Percentiles rank a stretch among this genome's conserved stretches.
Evolutionary conservation across 1,140 invertebrate genomes (phyloP).

Genomic region (Drosophila nigrodunni): DNA sequence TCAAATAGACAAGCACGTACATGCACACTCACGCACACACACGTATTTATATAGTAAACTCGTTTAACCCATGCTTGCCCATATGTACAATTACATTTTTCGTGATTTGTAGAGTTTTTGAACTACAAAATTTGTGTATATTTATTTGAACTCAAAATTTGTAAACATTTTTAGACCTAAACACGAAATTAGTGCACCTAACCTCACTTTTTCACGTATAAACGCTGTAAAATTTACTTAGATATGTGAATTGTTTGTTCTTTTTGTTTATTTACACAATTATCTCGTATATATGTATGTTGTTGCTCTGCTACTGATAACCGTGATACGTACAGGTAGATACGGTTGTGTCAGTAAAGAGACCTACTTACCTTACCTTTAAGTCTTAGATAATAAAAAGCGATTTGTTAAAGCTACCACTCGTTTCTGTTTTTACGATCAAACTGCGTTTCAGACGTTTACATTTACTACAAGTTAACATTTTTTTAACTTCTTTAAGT

Average conservation of each 20-base stretch:
- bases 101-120: conserved; percentile 4
- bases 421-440: conserved; percentile 11
- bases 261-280: too few species aligned
- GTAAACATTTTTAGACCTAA: background rate
- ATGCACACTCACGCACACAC: conserved; percentile 11
- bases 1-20: conserved; percentile 62
- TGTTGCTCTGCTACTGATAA: conserved; percentile 32
- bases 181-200: background rate
- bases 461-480: conserved; percentile 6
- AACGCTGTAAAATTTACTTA: background rate
- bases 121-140: background rate
- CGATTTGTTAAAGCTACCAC: conserved; percentile 38
- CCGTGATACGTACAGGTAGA: conserved; percentile 5
- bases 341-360: conserved; percentile 9
- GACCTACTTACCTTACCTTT: conserved; percentile 32
- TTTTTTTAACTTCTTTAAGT: background rate
- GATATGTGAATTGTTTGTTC: too few species aligned
- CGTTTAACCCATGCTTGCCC: conserved; percentile 17
- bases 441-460: conserved; percentile 25
- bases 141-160: conserved; percentile 18
- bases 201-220: background rate
- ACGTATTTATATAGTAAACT: conserved; percentile 17
- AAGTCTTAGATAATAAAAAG: conserved; percentile 44
- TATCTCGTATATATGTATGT: background rate
- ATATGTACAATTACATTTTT: conserved; percentile 7